Conservation (phyloP, 2,888 invertebrate species). For the Stenolophus ochropezus region DNA sequence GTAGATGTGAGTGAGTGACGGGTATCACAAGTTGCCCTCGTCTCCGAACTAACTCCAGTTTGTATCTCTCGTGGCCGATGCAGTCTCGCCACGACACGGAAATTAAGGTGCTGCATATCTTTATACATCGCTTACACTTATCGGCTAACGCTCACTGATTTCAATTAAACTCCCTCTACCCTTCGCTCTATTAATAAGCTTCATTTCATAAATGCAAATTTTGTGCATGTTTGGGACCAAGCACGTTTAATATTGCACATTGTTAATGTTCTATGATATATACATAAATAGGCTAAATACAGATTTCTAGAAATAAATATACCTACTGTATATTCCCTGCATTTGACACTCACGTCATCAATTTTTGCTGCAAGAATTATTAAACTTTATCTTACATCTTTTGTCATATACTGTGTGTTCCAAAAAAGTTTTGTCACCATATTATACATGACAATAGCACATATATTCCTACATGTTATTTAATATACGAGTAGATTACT, state of each 20-base stretch:
- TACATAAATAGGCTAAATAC: too few relatives aligned
- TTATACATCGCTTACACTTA: background rate
- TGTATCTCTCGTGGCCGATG: background rate
- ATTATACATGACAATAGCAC: too few relatives aligned
- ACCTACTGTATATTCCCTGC: too few relatives aligned
- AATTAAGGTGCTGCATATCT: background rate
- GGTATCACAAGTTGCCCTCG: slow-evolving; percentile 7
- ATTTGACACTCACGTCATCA: too few relatives aligned
- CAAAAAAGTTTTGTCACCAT: too few relatives aligned
- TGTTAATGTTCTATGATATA: background rate
- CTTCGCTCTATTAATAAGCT: background rate
- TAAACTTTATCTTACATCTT: too few relatives aligned
- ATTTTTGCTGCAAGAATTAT: too few relatives aligned
- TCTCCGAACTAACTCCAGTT: background rate
- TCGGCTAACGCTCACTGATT: background rate
- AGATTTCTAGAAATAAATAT: too few relatives aligned
- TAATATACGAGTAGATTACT: too few relatives aligned
- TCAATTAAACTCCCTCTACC: background rate
- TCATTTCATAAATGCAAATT: background rate
- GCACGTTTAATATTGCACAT: background rate
- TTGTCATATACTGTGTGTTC: too few relatives aligned
- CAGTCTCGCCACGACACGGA: background rate
- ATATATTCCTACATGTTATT: too few relatives aligned
- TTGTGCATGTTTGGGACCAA: background rate
- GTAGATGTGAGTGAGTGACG: slow-evolving; percentile 20